Conservation (phyloP, 2,113 vertebrate genomes). For the Boleophthalmus pectinirostris region DNA sequence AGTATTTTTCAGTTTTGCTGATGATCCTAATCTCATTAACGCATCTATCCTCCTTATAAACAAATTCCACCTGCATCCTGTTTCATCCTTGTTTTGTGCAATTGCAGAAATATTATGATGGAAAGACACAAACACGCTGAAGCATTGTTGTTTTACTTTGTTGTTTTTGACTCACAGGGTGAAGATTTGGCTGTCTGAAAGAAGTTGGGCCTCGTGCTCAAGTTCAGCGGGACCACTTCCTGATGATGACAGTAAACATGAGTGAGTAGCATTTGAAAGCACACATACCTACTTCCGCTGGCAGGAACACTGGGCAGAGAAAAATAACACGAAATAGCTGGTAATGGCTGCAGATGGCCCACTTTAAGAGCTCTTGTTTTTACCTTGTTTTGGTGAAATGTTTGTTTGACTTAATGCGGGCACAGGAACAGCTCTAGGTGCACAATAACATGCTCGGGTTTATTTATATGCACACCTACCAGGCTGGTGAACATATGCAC, state of each 20-base stretch:
- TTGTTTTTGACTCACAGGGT: conserved; percentile 51
- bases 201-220: conserved; percentile 75
- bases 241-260: conserved; percentile 86
- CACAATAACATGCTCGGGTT: background rate
- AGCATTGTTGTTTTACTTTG: conserved; percentile 14
- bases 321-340: conserved; percentile 30
- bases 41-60: conserved; percentile 22
- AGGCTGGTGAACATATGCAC: conserved; percentile 8
- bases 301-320: conserved; percentile 38
- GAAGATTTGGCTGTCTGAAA: conserved; percentile 60
- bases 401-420: background rate
- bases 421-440: background rate
- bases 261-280: conserved; percentile 62
- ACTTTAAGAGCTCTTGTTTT: conserved; percentile 21
- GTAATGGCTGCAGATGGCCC: conserved; percentile 43
- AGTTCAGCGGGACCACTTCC: conserved; percentile 77
- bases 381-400: conserved; percentile 10
- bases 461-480: conserved; percentile 30
- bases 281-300: conserved; percentile 43
- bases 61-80: conserved; percentile 63
- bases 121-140: conserved; percentile 46
- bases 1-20: too few species aligned
- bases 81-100: conserved; percentile 60
- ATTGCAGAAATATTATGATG: conserved; percentile 49
- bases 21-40: too few species aligned